Evolutionary conservation across 2,888 invertebrate species (phyloP).

Genomic region (Ochlodes sylvanus): DNA sequence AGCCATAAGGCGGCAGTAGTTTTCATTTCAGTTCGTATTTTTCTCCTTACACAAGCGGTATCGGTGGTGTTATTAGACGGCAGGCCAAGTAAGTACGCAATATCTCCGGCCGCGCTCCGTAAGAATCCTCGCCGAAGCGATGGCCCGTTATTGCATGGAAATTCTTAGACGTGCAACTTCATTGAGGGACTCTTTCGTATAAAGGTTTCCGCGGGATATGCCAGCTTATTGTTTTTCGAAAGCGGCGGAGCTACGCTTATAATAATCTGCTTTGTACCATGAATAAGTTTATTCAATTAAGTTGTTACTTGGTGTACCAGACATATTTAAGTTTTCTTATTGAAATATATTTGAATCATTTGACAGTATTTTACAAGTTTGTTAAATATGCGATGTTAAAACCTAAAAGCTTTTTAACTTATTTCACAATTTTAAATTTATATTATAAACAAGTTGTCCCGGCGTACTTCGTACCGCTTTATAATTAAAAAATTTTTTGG

Average conservation of each 20-base stretch:
- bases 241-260: conserved; percentile 67
- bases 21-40: conserved; percentile 79
- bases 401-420: too few species aligned
- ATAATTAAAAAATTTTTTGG: too few species aligned
- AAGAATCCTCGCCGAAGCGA: conserved; percentile 69
- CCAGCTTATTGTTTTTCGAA: conserved; percentile 82
- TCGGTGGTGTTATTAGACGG: conserved; percentile 80
- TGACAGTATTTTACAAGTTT: too few species aligned
- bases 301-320: conserved; percentile 20
- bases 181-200: conserved; percentile 79
- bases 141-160: conserved; percentile 82
- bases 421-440: too few species aligned
- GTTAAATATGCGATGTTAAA: too few species aligned
- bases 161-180: conserved; percentile 82
- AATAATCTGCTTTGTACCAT: conserved; percentile 74
- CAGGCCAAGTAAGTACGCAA: conserved; percentile 81
- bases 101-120: conserved; percentile 72
- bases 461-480: too few species aligned
- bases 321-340: too few species aligned
- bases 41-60: conserved; percentile 76
- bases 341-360: too few species aligned
- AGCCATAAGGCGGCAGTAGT: conserved; percentile 70
- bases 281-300: conserved; percentile 77
- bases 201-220: conserved; percentile 77
- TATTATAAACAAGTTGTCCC: too few species aligned